A percentile compares a stretch with the other conserved stretches of the same genome.
Evolutionary conservation across 2,888 invertebrate genomes (phyloP).

Genomic region (Helobdella robusta): DNA sequence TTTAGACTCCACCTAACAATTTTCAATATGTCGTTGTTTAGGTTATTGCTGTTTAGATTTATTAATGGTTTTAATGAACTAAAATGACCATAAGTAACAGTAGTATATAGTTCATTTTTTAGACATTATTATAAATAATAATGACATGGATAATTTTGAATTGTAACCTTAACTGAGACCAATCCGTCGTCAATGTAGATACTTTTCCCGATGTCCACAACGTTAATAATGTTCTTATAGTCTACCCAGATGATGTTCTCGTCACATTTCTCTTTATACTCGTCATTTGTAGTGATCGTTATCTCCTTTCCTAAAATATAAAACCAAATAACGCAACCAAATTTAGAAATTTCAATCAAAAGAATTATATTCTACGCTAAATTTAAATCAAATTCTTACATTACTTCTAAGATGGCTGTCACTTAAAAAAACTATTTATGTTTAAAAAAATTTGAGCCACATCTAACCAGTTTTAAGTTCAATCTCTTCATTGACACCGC

Average conservation of each 20-base stretch:
- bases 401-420: too few relatives aligned
- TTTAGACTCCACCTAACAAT: constrained; percentile 37
- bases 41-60: not conserved
- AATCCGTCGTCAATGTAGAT: constrained; percentile 93
- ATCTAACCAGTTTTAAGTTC: constrained; percentile 76
- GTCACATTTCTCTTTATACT: constrained; percentile 67
- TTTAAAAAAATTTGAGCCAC: too few relatives aligned
- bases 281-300: constrained; percentile 66
- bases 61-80: not conserved
- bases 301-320: constrained; percentile 70
- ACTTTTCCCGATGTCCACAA: constrained; percentile 65
- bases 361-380: too few relatives aligned
- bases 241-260: constrained; percentile 71
- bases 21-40: not conserved
- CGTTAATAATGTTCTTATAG: constrained; percentile 86
- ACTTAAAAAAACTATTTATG: too few relatives aligned
- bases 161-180: constrained; percentile 68
- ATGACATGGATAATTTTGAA: not conserved
- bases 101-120: not conserved
- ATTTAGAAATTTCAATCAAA: too few relatives aligned
- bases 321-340: too few relatives aligned
- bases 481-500: constrained; percentile 72
- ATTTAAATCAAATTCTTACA: too few relatives aligned
- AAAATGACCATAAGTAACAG: not conserved
- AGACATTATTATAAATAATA: not conserved